A percentile compares a stretch with the other conserved stretches of the same genome.
These are phyloP conservation scores for Melanotaenia parkinsoni DNA, from an alignment of 2,797 vertebrate genomes.

Conservation along the genomic window DNA sequence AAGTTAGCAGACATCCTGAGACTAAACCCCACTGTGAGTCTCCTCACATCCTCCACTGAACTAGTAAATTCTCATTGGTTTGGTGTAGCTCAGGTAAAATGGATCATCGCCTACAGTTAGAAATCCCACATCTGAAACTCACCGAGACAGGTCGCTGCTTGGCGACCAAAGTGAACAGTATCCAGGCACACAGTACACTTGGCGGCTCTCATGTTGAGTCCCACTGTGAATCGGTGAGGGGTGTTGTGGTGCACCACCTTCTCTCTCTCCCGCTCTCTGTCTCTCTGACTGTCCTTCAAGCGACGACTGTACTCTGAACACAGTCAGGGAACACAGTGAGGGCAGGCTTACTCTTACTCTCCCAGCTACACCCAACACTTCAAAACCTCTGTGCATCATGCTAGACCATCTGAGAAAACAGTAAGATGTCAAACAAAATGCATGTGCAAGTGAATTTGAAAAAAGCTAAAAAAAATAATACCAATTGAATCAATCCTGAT, in stretches of 20 bases:
- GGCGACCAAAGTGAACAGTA: conserved; percentile 96
- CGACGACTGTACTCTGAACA: conserved; percentile 92
- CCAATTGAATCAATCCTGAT: conserved; percentile 36
- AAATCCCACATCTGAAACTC: conserved; percentile 59
- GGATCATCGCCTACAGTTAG: too few relatives aligned
- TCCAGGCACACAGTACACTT: conserved; percentile 98
- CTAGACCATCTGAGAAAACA: conserved; percentile 47
- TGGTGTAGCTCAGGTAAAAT: too few relatives aligned
- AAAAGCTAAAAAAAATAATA: conserved; percentile 39
- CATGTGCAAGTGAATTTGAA: conserved; percentile 56
- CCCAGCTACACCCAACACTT: conserved; percentile 31
- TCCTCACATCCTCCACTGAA: too few relatives aligned
- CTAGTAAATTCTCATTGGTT: too few relatives aligned
- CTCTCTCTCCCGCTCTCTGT: conserved; percentile 75
- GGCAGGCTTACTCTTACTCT: conserved; percentile 16
- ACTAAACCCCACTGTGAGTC: too few relatives aligned
- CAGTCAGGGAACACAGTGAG: conserved; percentile 61
- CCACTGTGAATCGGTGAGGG: conserved; percentile 95
- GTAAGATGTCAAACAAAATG: conserved; percentile 58
- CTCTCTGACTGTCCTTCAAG: conserved; percentile 91
- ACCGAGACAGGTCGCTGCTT: conserved; percentile 97
- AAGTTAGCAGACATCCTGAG: too few relatives aligned
- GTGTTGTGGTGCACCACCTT: conserved; percentile 88
- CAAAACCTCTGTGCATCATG: conserved; percentile 54
- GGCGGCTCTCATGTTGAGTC: conserved; percentile 97